Evolutionary conservation across 2,797 vertebrate species (phyloP).

Genomic region (Sparus aurata): DNA sequence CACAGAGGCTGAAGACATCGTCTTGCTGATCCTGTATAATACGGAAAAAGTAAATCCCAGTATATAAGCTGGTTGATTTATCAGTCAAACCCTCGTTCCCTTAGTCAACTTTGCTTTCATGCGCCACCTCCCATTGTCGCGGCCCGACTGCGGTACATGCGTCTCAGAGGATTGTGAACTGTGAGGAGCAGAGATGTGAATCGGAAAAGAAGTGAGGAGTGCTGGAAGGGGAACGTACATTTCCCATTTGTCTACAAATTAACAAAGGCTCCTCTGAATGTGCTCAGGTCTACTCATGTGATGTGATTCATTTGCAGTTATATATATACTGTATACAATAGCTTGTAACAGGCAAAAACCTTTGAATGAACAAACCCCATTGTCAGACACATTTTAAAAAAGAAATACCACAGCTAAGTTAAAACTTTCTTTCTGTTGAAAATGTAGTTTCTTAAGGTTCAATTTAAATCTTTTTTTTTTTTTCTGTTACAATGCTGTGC

Average conservation of each 20-base stretch:
- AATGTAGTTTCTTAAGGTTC: no score
- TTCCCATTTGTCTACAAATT: conserved; percentile 16
- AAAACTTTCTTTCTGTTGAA: no score
- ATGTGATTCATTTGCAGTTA: conserved; percentile 7
- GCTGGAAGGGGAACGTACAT: neutral
- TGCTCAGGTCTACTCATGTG: neutral
- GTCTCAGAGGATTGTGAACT: conserved; percentile 16
- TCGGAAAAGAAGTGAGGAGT: conserved; percentile 36
- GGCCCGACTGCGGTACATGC: neutral
- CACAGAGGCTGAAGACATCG: neutral
- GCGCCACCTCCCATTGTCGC: conserved; percentile 28
- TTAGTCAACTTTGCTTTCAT: conserved; percentile 38
- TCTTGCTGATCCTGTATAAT: conserved; percentile 11
- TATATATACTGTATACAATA: neutral
- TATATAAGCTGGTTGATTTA: conserved; percentile 28
- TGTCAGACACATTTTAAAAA: no score
- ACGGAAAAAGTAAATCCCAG: conserved; percentile 7
- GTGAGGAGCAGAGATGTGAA: conserved; percentile 32
- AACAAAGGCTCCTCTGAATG: conserved; percentile 14
- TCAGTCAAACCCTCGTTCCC: conserved; percentile 31
- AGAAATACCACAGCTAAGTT: no score
- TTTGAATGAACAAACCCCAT: neutral
- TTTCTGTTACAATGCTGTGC: no score
- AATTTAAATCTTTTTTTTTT: no score
- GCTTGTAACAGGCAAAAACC: neutral